Evolutionary conservation across 1,140 invertebrate genomes (phyloP), one percentile per base, ranked within the genome.

Genomic region (Laupala kohalensis): DNA sequence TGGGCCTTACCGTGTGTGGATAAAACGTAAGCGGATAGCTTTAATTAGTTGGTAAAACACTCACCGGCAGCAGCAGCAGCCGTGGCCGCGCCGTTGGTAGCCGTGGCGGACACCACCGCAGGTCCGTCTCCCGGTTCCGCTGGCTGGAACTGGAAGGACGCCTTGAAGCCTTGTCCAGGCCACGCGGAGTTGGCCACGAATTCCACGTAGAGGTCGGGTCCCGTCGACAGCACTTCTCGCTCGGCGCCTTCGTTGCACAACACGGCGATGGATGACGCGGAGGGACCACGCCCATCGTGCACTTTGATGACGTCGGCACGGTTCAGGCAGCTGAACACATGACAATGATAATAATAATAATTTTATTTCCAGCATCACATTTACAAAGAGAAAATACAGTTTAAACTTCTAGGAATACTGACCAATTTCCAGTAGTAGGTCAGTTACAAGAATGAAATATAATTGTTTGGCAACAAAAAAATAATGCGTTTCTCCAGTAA

Each of bases 141-240:
- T 69, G 85, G 83, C 75, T 89, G 86, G 78, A 94, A 94, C 76
- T 91, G 87, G 79, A 89, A 94, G 76, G 84, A 89, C 29, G 91
- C 92, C 78, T 92, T 91, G 81, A 95, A 95, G 53, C 93, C 92
- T 77, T 92, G 90, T 26, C 91, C 90, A 0, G 92, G 92, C 75
- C 84, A 86, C 76, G 92, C 88, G 1, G 90, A 92, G 77, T 92
- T 91, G 23, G 90, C 88, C 62, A 92, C 87, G 77, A 95, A 95
- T 78, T 94, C 90, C 28, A 95, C 84, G 75, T 89, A 86, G 26
- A 95, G 83, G 77, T 93, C 87, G 23, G 90, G 84, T 25, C 91
- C 90, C 19, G 89, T 92, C 62, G 92, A 94, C 63, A 93, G 82
- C 19, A 95, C 84, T 78, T 93, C 91, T 15, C 90, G 85, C 79